A percentile compares a stretch with the other conserved stretches of the same genome.
Conservation (phyloP, 2,797 vertebrate species). For the Philypnodon macrostomus region DNA sequence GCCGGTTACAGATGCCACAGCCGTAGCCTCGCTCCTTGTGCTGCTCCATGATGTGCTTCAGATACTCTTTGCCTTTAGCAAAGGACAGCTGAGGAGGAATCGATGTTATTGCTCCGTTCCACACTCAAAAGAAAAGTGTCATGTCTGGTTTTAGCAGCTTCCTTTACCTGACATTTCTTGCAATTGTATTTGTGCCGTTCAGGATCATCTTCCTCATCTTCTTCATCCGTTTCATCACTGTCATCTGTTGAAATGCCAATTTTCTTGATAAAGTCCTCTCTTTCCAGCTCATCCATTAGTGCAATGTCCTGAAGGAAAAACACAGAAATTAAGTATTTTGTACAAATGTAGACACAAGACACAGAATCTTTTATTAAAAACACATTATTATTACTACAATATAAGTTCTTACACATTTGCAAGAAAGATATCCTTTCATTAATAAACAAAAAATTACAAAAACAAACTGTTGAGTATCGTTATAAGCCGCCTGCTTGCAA, state of each 20-base stretch:
- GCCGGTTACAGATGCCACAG: slow-evolving; percentile 92
- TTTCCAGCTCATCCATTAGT: slow-evolving; percentile 94
- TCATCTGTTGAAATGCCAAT: slow-evolving; percentile 94
- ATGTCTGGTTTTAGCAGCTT: not conserved
- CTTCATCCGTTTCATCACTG: slow-evolving; percentile 85
- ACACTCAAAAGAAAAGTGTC: not conserved
- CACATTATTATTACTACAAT: no score
- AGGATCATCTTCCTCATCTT: slow-evolving; percentile 85
- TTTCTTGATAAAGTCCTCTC: slow-evolving; percentile 94
- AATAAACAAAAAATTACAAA: no score
- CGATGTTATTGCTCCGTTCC: not conserved
- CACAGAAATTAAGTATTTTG: no score
- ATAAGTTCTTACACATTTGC: no score
- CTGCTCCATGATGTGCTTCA: slow-evolving; percentile 97
- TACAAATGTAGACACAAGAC: no score
- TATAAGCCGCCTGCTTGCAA: not conserved
- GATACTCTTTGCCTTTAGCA: slow-evolving; percentile 92
- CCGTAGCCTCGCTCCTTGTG: slow-evolving; percentile 95
- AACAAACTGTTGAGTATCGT: no score
- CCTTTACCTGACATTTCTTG: slow-evolving; percentile 93
- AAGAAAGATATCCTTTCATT: not conserved
- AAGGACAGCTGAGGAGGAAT: slow-evolving; percentile 83
- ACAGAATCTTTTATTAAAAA: no score
- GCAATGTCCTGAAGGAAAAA: slow-evolving; percentile 87
- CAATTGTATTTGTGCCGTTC: slow-evolving; percentile 97